Evolutionary conservation across 2,888 invertebrate species (phyloP).

Genomic region (Lysandra coridon): DNA sequence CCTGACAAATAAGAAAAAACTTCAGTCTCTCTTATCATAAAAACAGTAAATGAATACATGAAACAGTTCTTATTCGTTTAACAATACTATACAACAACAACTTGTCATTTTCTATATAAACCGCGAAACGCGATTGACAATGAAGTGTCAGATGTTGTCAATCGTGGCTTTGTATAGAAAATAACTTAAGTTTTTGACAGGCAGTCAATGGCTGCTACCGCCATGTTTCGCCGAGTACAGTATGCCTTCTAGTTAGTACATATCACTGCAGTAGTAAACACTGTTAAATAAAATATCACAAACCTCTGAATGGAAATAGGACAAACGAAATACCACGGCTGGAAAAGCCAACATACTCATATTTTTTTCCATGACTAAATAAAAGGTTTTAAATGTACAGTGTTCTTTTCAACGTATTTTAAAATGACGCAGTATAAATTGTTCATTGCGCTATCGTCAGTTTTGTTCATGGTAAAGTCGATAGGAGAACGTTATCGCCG

Average conservation of each 20-base stretch:
- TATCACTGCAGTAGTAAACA: neutral
- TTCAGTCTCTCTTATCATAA: too few species aligned
- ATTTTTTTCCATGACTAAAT: conserved; percentile 6
- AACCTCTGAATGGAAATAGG: conserved; percentile 3
- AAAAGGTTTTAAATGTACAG: neutral
- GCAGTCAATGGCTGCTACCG: too few species aligned
- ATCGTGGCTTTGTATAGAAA: too few species aligned
- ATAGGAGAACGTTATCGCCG: neutral
- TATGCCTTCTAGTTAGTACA: neutral
- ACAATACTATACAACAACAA: neutral
- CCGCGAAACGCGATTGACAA: too few species aligned
- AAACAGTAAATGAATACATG: neutral
- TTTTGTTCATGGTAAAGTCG: neutral
- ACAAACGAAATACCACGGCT: conserved; percentile 6
- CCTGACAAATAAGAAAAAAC: neutral
- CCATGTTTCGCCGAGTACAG: too few species aligned
- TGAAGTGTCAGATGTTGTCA: too few species aligned
- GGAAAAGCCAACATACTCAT: conserved; percentile 16
- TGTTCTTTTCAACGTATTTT: conserved; percentile 3
- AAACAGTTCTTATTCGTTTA: neutral
- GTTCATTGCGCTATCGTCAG: neutral
- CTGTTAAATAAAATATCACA: conserved; percentile 7
- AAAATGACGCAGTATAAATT: conserved; percentile 14
- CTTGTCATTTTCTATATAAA: too few species aligned
- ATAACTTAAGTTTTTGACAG: too few species aligned